Evolutionary conservation across 2,888 invertebrate species (phyloP), one percentile per base, ranked within the genome.

Genomic region (Unio pictorum): DNA sequence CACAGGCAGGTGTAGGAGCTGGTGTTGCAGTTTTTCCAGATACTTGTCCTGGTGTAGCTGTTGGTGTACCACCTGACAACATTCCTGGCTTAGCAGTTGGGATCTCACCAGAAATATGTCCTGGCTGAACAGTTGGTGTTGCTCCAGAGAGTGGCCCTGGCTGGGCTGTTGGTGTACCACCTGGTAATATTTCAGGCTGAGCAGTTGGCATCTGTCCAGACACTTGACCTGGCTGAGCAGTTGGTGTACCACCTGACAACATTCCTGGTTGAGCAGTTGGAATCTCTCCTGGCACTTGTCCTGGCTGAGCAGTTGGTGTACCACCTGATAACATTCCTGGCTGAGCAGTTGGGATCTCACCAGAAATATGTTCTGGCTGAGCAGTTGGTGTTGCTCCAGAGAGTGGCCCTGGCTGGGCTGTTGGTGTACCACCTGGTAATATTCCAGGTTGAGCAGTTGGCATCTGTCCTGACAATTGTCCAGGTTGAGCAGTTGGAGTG

Each of bases 401-500:
- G 6, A 58, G 28, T 54, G 60, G 55, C 23, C 64, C 64, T 62
- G 64, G 67, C 20, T 64, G 45, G 8, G 63, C 58, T 55, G 67
- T 67, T 57, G 59, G 70, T 61, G 61, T 67, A 30, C 64, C 64
- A 55, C 66, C 67, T 59, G 62, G 58, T 2, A 54, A 55, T 18
- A 69, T 23, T 26, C 69, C 64, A 67, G 69, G 73, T 61, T 71
- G 73, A n/a, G 71, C 69, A 56, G 71, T 73, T 68, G 76, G 73
- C 28, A 71, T 67, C 58, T 71, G 56, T 30, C 74, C 66, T 55
- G 68, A 28, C n/a, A 56, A 54, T 28, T 68, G 58, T 20, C 65
- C 54, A 66, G 71, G 73, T 23, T 74, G 61, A 58, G 75, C 72
- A 28, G 76, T 74, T 69, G 80, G 78, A 28, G 71, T 68, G n/a